Percentiles rank a stretch among this genome's conserved stretches.
Evolutionary conservation across 2,113 vertebrate genomes (phyloP).

Genomic region (Hippocampus zosterae): DNA sequence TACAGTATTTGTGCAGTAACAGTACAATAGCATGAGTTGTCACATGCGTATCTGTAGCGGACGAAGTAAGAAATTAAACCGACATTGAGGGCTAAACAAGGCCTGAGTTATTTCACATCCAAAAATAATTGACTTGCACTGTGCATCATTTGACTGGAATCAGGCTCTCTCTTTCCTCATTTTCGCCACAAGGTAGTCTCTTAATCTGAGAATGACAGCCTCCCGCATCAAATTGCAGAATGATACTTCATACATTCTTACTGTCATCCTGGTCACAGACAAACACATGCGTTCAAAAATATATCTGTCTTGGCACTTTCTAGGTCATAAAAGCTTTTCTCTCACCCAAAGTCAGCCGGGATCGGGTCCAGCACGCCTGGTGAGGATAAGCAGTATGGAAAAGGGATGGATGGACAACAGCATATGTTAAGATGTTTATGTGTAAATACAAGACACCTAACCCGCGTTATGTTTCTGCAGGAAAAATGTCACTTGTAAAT

Average conservation of each 20-base stretch:
- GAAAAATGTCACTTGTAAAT: not conserved
- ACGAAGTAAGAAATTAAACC: not conserved
- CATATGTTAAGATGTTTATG: not conserved
- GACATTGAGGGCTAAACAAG: not conserved
- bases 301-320: not conserved
- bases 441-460: not conserved
- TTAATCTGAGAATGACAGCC: not conserved
- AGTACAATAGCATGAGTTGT: not conserved
- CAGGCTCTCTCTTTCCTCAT: not conserved
- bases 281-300: not conserved
- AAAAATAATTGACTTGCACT: not conserved
- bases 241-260: not conserved
- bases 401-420: not conserved
- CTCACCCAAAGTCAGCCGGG: not conserved
- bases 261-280: constrained; percentile 4
- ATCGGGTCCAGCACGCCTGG: too few relatives aligned
- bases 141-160: not conserved
- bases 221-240: not conserved
- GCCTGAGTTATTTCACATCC: not conserved
- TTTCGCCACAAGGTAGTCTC: not conserved
- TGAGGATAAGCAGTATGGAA: not conserved
- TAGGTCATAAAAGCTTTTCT: not conserved
- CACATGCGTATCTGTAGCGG: not conserved
- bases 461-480: too few relatives aligned
- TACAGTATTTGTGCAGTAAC: not conserved